Evolutionary conservation across 2,113 vertebrate genomes (phyloP).

Genomic region (Rhinolophus ferrumequinum): DNA sequence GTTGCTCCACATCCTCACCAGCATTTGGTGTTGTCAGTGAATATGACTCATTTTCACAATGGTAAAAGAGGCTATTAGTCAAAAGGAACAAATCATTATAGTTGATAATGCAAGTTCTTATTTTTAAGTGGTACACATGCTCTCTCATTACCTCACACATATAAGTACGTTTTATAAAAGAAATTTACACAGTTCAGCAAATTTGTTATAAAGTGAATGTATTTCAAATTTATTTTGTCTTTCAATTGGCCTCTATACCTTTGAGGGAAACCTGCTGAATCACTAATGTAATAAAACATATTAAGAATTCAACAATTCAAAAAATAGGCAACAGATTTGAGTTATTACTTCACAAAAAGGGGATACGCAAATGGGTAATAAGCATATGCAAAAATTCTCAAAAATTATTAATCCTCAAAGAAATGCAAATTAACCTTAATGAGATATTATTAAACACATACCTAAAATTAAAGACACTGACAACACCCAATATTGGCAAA

Average conservation of each 20-base stretch:
- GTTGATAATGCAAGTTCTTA: not conserved
- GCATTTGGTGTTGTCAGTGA: not conserved
- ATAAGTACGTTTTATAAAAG: not conserved
- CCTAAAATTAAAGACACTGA: slow-evolving; percentile 15
- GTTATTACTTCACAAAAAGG: slow-evolving; percentile 33
- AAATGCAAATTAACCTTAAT: not conserved
- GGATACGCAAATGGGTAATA: not conserved
- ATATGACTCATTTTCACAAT: not conserved
- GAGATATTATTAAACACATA: not conserved
- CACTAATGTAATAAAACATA: not conserved
- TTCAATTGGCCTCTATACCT: not conserved
- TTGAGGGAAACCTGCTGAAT: not conserved
- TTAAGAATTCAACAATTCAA: slow-evolving; percentile 21
- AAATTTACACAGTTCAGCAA: not conserved
- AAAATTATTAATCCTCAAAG: not conserved
- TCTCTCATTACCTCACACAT: not conserved
- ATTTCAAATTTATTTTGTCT: slow-evolving; percentile 33
- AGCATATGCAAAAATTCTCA: not conserved
- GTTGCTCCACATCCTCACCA: not conserved
- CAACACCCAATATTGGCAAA: not conserved
- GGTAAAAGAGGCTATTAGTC: not conserved
- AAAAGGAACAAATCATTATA: slow-evolving; percentile 10
- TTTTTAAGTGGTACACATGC: not conserved
- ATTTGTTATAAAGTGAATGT: not conserved
- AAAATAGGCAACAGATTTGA: not conserved